Percentiles rank a stretch among this genome's conserved stretches.
Evolutionary conservation across 2,797 vertebrate species (phyloP).

Genomic region (Balearica regulorum): DNA sequence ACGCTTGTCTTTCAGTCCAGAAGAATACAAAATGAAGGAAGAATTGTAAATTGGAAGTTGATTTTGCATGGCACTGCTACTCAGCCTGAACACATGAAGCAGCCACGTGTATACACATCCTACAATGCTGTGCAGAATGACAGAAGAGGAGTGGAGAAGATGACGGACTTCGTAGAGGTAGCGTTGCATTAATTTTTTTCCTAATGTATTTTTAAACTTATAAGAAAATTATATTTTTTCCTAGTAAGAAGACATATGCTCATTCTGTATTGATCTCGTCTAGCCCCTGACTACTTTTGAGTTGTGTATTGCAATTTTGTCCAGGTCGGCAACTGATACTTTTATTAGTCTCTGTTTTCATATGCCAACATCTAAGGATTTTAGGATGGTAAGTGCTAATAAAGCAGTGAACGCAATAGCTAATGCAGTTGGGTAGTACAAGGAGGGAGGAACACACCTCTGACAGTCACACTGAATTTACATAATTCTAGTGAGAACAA

Average conservation of each 20-base stretch:
- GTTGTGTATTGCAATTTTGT: not conserved
- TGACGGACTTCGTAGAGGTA: slow-evolving; percentile 84
- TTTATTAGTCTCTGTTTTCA: not conserved
- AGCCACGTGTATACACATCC: slow-evolving; percentile 87
- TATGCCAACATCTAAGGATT: not conserved
- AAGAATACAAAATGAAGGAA: slow-evolving; percentile 92
- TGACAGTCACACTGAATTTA: not conserved
- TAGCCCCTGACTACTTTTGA: not conserved
- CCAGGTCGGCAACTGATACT: not conserved
- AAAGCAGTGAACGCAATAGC: not conserved
- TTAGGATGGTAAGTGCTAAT: not conserved
- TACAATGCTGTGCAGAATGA: slow-evolving; percentile 98
- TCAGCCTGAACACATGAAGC: slow-evolving; percentile 90
- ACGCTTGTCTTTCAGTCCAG: slow-evolving; percentile 80
- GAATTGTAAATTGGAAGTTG: slow-evolving; percentile 93
- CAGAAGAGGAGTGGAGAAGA: slow-evolving; percentile 90
- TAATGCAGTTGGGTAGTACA: not conserved
- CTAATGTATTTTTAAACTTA: not conserved
- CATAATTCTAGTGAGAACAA: not conserved
- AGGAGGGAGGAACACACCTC: not conserved
- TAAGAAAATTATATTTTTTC: not conserved
- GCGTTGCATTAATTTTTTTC: not conserved
- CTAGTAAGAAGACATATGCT: not conserved
- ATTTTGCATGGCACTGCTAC: slow-evolving; percentile 92
- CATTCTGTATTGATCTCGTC: not conserved